These are phyloP conservation scores for Lineus longissimus DNA, from an alignment of 1,140 invertebrate genomes.

Conservation along the genomic window DNA sequence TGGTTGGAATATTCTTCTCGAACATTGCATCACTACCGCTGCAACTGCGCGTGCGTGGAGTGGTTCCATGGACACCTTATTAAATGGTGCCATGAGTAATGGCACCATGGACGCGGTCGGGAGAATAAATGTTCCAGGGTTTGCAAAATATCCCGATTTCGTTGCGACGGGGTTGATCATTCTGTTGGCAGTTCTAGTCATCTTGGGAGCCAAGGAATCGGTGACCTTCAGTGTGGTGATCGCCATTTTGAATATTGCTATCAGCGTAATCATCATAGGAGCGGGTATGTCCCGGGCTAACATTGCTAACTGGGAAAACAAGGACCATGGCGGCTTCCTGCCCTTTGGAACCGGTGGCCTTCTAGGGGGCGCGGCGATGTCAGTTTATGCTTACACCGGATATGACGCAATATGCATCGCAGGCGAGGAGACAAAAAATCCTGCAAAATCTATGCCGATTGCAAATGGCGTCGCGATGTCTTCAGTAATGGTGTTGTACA, in stretches of 20 bases:
- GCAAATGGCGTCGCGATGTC: conserved; percentile 82
- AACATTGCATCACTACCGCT: conserved; percentile 62
- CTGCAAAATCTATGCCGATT: conserved; percentile 86
- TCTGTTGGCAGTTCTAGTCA: conserved; percentile 53
- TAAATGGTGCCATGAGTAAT: conserved; percentile 75
- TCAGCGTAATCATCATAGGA: conserved; percentile 46
- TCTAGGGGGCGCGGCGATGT: conserved; percentile 69
- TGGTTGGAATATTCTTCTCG: conserved; percentile 53
- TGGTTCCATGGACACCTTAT: conserved; percentile 82
- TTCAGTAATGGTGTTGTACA: conserved; percentile 88
- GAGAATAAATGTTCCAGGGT: conserved; percentile 62
- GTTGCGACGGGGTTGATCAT: conserved; percentile 40
- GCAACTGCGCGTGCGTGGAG: conserved; percentile 90
- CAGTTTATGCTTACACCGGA: conserved; percentile 95
- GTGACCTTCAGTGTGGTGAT: conserved; percentile 52
- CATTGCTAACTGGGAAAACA: conserved; percentile 71
- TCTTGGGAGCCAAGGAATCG: conserved; percentile 74
- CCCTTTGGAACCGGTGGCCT: conserved; percentile 64
- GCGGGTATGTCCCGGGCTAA: conserved; percentile 65
- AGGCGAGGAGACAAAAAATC: conserved; percentile 89
- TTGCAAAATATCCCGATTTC: conserved; percentile 65
- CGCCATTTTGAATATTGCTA: conserved; percentile 44
- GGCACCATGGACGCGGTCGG: conserved; percentile 69
- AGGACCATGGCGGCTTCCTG: conserved; percentile 65
- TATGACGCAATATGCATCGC: conserved; percentile 96